phyloP scores from a whole-genome alignment of 2,113 vertebrate species.

The Engystomops pustulosus region DNA sequence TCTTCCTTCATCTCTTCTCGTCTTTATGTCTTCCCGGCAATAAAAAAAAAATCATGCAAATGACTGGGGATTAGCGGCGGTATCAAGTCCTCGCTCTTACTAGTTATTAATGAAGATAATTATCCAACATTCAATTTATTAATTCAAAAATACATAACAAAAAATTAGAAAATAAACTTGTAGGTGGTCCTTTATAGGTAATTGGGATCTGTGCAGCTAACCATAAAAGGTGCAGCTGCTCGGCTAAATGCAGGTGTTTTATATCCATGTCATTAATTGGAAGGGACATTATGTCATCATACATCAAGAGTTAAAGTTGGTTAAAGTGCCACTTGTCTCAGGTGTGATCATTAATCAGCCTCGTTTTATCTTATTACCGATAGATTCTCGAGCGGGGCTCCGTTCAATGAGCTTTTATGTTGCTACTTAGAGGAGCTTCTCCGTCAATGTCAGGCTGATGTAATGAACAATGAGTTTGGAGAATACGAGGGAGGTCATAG shows the following conservation, averaged over 20 bases:
- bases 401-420: slow-evolving; percentile 53
- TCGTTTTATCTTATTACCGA: slow-evolving; percentile 67
- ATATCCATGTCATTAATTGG: slow-evolving; percentile 81
- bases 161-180: slow-evolving; percentile 70
- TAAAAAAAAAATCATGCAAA: slow-evolving; percentile 33
- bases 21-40: background rate
- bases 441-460: slow-evolving; percentile 45
- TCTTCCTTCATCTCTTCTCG: too few relatives aligned
- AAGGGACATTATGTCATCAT: slow-evolving; percentile 80
- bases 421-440: slow-evolving; percentile 33
- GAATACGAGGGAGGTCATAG: background rate
- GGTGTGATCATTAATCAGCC: slow-evolving; percentile 74
- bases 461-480: slow-evolving; percentile 21
- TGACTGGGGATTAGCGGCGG: background rate
- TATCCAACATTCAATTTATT: slow-evolving; percentile 55
- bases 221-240: slow-evolving; percentile 76
- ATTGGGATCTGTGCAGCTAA: slow-evolving; percentile 71
- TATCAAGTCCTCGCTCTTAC: slow-evolving; percentile 59
- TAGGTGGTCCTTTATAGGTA: slow-evolving; percentile 72
- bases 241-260: slow-evolving; percentile 77
- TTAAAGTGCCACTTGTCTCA: slow-evolving; percentile 76
- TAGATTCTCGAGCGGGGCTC: slow-evolving; percentile 34
- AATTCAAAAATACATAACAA: slow-evolving; percentile 71
- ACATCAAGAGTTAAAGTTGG: slow-evolving; percentile 76
- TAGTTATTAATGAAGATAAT: slow-evolving; percentile 57